phyloP scores from a whole-genome alignment of 2,888 invertebrate genomes.

The Eudiplozoon nipponicum region DNA sequence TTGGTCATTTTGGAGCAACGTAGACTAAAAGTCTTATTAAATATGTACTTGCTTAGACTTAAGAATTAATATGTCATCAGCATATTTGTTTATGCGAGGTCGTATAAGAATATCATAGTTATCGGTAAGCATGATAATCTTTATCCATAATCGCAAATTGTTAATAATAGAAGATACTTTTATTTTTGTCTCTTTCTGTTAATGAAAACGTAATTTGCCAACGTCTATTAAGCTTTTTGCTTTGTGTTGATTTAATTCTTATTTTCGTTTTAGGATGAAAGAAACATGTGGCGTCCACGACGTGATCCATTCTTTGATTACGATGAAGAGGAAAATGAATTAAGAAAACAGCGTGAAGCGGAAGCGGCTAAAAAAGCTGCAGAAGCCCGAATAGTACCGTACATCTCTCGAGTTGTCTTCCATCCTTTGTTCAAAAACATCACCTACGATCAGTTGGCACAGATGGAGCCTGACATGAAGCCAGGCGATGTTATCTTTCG shows the following conservation, averaged over 20 bases:
- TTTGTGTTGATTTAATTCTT: not conserved
- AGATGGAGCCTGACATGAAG: constrained; percentile 56
- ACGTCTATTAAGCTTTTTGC: too few species aligned
- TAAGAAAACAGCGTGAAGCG: constrained; percentile 18
- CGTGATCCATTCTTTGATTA: constrained; percentile 66
- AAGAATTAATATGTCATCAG: too few species aligned
- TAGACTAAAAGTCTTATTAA: too few species aligned
- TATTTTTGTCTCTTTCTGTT: too few species aligned
- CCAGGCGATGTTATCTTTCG: constrained; percentile 80
- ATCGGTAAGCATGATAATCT: too few species aligned
- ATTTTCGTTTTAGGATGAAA: constrained; percentile 4
- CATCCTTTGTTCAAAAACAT: constrained; percentile 90
- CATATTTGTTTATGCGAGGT: too few species aligned
- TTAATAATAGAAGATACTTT: too few species aligned
- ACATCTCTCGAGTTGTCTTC: constrained; percentile 73
- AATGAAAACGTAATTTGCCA: too few species aligned
- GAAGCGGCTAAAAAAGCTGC: not conserved
- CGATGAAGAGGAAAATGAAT: constrained; percentile 36
- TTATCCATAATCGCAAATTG: too few species aligned
- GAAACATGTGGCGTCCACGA: constrained; percentile 34
- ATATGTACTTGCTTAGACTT: too few species aligned
- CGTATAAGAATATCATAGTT: too few species aligned
- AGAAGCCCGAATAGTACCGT: constrained; percentile 30
- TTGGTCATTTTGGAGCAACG: too few species aligned
- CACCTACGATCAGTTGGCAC: constrained; percentile 52